Evolutionary conservation across 2,113 vertebrate species (phyloP), one percentile per base, ranked within the genome.

Genomic region (Bettongia penicillata): DNA sequence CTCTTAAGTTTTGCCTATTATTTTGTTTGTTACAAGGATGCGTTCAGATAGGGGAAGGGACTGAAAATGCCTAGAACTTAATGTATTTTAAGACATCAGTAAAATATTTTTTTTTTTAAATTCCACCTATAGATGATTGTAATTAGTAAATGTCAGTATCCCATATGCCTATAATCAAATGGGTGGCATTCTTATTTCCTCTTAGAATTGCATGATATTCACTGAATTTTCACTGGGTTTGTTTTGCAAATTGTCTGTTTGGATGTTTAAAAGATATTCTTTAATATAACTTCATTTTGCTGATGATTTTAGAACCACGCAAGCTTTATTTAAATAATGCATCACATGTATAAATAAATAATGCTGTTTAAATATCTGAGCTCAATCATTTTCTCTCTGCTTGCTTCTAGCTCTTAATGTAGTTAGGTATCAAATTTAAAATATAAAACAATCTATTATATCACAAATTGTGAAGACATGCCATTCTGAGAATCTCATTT

Each of bases 321-420:
- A 95, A 91, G 68, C 16, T 94, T 92, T 53, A 53, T 57, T 94
- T 97, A 91, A 96, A 96, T 90, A 96, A 97, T 97, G 37, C 14
- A 95, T 91, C 50, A 57, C 37, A 47, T 90, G 12, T 11, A 92
- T 95, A 91, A 93, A 94, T 96, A 96, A 92, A 61, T 97, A 95
- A 97, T 90, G 43, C 28, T 68, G 12, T 89, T 2, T 89, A 91
- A 92, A 94, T 94, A 96, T 93, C 37, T 93, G 90, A 94, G 68
- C 68, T 89, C 68, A 94, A 90, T 90, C 10, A 68, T 94, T 96
- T 97, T 96, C 89, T 91, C 16, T 95, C 89, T 91, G 50, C 91
- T 95, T 94, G 53, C 7, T 61, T 91, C 91, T 49, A 97, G 57
- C 5, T 28, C 47, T 91, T 94, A 93, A 55, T 96, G 50, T 93